Percentiles rank a stretch among this genome's conserved stretches.
phyloP scores from a whole-genome alignment of 2,113 vertebrate species.

The Tetrao urogallus region DNA sequence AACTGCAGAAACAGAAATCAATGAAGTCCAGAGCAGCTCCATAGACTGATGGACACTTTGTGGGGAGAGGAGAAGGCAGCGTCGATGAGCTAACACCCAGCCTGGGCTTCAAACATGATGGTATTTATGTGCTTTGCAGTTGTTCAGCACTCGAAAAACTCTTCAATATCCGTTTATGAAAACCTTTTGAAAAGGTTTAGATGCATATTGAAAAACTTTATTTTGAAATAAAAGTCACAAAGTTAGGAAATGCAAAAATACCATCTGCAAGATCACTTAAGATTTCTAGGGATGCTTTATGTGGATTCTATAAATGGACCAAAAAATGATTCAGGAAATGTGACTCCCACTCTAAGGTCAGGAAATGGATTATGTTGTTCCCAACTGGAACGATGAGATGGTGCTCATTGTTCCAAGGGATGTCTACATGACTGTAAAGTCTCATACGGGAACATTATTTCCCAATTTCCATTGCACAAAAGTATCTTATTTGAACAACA shows the following conservation, averaged over 20 bases:
- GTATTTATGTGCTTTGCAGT: background rate
- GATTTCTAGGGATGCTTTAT: background rate
- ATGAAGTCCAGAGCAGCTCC: background rate
- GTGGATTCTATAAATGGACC: background rate
- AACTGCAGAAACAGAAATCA: background rate
- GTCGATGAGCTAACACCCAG: background rate
- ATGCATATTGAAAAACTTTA: background rate
- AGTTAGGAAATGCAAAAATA: background rate
- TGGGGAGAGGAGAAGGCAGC: background rate
- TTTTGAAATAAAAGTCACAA: background rate
- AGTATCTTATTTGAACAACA: conserved; percentile 12
- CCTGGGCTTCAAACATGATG: background rate
- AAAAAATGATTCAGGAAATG: background rate
- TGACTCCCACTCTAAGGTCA: background rate
- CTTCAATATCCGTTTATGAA: background rate
- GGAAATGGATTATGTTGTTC: background rate
- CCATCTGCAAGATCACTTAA: background rate
- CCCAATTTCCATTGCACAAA: conserved; percentile 14
- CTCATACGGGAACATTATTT: conserved; percentile 24
- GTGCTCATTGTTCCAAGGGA: conserved; percentile 17
- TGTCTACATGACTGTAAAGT: background rate
- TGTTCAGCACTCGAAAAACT: background rate
- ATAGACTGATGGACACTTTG: background rate
- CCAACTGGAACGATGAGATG: background rate
- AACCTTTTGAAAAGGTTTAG: background rate